These are phyloP conservation scores for Hirtodrosophila duncani DNA, from an alignment of 2,888 invertebrate genomes.

Conservation along the genomic window DNA sequence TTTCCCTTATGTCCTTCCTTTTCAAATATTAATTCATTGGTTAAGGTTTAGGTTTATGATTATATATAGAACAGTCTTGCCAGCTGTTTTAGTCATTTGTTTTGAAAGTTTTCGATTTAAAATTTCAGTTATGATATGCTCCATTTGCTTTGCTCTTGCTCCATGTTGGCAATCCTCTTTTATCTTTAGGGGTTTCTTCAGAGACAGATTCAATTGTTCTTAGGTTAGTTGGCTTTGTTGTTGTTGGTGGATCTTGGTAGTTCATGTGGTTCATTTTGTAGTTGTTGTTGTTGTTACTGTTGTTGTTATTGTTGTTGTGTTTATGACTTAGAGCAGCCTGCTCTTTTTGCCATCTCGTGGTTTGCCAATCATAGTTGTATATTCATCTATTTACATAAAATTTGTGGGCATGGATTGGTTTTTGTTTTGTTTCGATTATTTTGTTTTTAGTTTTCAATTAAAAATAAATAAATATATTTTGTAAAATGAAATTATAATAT, in stretches of 20 bases:
- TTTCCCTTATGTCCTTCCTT: too few relatives aligned
- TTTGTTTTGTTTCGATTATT: conserved; percentile 48
- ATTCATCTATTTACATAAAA: conserved; percentile 78
- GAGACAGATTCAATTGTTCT: conserved; percentile 4
- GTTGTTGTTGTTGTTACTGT: conserved; percentile 17
- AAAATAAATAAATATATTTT: conserved; percentile 24
- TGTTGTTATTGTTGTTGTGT: conserved; percentile 23
- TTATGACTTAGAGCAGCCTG: conserved; percentile 77
- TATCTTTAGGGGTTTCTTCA: conserved; percentile 18
- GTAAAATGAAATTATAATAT: conserved; percentile 17
- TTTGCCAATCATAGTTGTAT: conserved; percentile 79
- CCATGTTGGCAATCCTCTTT: conserved; percentile 11
- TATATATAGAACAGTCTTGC: conserved; percentile 16
- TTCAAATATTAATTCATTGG: too few relatives aligned
- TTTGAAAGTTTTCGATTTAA: too few relatives aligned
- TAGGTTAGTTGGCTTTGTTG: conserved; percentile 14
- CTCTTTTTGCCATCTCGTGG: conserved; percentile 78
- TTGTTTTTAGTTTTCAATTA: too few relatives aligned
- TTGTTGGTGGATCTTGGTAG: conserved; percentile 17
- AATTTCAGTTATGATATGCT: too few relatives aligned
- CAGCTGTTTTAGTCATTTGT: too few relatives aligned
- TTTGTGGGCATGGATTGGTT: conserved; percentile 35
- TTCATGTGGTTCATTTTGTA: conserved; percentile 16
- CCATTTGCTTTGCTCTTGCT: conserved; percentile 10
- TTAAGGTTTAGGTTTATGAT: too few relatives aligned